A percentile compares a stretch with the other conserved stretches of the same genome.
These are phyloP conservation scores for Melanotaenia nigrans DNA, from an alignment of 2,797 vertebrate genomes.

Conservation along the genomic window DNA sequence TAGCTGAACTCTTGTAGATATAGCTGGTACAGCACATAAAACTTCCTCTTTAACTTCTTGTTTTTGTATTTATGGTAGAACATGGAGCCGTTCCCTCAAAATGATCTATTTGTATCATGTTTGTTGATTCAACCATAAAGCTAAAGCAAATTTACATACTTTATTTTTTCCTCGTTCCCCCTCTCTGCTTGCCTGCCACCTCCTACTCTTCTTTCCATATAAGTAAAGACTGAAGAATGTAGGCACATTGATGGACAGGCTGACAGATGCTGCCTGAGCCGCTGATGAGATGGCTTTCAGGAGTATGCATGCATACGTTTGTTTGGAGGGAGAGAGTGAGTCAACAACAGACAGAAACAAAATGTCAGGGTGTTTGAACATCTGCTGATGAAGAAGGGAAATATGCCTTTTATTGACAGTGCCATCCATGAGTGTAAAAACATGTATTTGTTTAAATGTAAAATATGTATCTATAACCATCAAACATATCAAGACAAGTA, in stretches of 20 bases:
- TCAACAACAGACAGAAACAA: slow-evolving; percentile 61
- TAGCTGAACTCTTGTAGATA: too few species aligned
- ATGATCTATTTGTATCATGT: background rate
- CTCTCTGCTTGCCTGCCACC: background rate
- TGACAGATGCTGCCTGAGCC: slow-evolving; percentile 63
- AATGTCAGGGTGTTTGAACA: slow-evolving; percentile 52
- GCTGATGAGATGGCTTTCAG: slow-evolving; percentile 53
- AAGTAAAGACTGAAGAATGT: slow-evolving; percentile 17
- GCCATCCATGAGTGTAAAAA: slow-evolving; percentile 3
- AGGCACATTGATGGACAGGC: slow-evolving; percentile 56
- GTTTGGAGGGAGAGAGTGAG: slow-evolving; percentile 14
- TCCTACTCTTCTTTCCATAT: slow-evolving; percentile 19
- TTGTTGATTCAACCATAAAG: background rate
- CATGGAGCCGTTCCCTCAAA: background rate
- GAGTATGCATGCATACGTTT: slow-evolving; percentile 26
- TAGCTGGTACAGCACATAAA: too few species aligned
- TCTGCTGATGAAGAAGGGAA: slow-evolving; percentile 28
- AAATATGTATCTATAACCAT: slow-evolving; percentile 16
- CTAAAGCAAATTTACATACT: background rate
- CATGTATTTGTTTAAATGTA: background rate
- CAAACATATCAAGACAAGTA: background rate
- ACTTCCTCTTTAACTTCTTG: too few species aligned
- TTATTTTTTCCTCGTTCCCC: slow-evolving; percentile 8
- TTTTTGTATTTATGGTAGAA: background rate
- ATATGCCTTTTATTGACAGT: slow-evolving; percentile 21